Percentiles rank a stretch among this genome's conserved stretches.
Conservation (phyloP, 2,797 vertebrate species). For the Taenioides sp. region DNA sequence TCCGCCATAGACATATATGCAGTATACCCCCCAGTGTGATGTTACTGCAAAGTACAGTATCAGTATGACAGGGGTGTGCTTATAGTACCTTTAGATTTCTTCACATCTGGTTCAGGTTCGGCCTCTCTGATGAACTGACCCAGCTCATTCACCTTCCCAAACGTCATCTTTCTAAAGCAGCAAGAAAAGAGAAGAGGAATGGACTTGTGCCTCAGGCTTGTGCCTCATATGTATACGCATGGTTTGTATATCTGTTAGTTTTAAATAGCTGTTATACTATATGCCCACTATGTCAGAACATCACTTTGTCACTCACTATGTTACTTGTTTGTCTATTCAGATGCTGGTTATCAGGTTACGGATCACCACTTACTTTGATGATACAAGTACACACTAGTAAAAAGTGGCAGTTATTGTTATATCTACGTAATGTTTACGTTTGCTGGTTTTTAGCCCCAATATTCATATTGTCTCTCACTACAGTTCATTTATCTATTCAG, state of each 20-base stretch:
- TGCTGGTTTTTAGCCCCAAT: too few relatives aligned
- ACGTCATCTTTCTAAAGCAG: conserved; percentile 91
- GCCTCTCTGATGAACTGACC: conserved; percentile 98
- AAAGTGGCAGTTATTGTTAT: too few relatives aligned
- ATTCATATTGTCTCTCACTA: conserved; percentile 18
- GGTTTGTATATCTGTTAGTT: not conserved
- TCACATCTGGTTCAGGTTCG: conserved; percentile 96
- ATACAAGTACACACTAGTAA: too few relatives aligned
- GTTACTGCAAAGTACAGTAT: not conserved
- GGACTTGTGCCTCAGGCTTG: conserved; percentile 17
- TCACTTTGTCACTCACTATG: conserved; percentile 23
- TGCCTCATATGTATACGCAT: not conserved
- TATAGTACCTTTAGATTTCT: conserved; percentile 93
- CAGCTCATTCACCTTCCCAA: conserved; percentile 95
- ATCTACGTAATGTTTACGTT: too few relatives aligned
- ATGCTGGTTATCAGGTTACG: not conserved
- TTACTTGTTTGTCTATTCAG: not conserved
- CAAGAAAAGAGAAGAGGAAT: conserved; percentile 22
- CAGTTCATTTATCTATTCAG: not conserved
- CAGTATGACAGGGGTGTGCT: not conserved
- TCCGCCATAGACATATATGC: too few relatives aligned
- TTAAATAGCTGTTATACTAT: too few relatives aligned
- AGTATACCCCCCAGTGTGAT: too few relatives aligned
- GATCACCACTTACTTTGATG: not conserved
- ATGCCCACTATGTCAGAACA: conserved; percentile 10